phyloP scores from a whole-genome alignment of 2,113 vertebrate genomes.

The Melanostigma gelatinosum region DNA sequence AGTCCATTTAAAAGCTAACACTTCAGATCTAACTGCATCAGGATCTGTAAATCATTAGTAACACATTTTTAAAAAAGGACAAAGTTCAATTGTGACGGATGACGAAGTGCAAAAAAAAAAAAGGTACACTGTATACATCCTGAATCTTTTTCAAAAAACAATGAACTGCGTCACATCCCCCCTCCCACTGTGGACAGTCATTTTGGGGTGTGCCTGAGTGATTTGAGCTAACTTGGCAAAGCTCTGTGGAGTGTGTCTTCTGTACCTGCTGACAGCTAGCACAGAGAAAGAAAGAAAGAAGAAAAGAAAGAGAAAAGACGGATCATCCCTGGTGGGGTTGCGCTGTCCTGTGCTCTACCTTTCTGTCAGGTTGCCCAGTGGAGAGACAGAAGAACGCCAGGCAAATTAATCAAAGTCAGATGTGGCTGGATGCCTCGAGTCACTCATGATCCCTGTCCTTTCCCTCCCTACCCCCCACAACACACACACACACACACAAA shows the following conservation, averaged over 20 bases:
- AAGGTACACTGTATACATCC: constrained; percentile 44
- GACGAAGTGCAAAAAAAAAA: constrained; percentile 16
- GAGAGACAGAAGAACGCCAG: constrained; percentile 91
- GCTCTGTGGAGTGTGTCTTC: constrained; percentile 87
- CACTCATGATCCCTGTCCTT: constrained; percentile 92
- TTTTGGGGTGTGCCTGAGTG: constrained; percentile 57
- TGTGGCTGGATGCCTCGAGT: constrained; percentile 94
- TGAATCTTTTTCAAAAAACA: constrained; percentile 45
- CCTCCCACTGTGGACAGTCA: constrained; percentile 33
- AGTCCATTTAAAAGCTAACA: constrained; percentile 48
- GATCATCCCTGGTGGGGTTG: constrained; percentile 72
- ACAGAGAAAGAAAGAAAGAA: constrained; percentile 67
- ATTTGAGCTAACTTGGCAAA: constrained; percentile 79
- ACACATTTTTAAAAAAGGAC: constrained; percentile 5
- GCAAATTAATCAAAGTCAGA: constrained; percentile 99
- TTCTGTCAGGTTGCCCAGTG: constrained; percentile 90
- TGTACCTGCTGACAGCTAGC: constrained; percentile 89
- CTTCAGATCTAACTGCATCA: constrained; percentile 26
- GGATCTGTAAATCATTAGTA: constrained; percentile 28
- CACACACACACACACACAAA: constrained; percentile 71
- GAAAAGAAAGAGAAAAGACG: constrained; percentile 34
- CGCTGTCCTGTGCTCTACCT: constrained; percentile 82
- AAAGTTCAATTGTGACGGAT: constrained; percentile 36
- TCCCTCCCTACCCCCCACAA: constrained; percentile 56
- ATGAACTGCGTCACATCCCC: constrained; percentile 45